Conservation (phyloP, 2,888 invertebrate species). For the Ypsolopha sequella region DNA sequence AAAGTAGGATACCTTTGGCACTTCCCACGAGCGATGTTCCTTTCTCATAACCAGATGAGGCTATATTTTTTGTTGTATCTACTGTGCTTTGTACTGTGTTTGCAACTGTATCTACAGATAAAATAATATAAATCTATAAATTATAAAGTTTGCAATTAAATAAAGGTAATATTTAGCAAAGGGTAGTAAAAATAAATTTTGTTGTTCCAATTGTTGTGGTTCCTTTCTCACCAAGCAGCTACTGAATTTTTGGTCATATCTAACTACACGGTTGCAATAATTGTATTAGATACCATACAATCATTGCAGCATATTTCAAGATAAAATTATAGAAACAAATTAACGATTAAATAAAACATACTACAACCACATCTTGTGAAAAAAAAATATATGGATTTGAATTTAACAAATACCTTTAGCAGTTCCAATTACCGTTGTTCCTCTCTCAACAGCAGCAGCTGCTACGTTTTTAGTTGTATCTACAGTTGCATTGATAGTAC, state of each 20-base stretch:
- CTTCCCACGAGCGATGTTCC: constrained; percentile 21
- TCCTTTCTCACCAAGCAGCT: background rate
- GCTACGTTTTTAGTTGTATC: constrained; percentile 21
- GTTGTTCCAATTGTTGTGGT: no score
- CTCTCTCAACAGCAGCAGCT: constrained; percentile 16
- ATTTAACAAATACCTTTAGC: background rate
- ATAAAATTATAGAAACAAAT: background rate
- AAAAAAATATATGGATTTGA: background rate
- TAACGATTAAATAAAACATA: background rate
- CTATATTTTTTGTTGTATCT: constrained; percentile 58
- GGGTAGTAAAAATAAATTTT: no score
- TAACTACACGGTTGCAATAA: background rate
- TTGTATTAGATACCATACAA: background rate
- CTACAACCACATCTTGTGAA: background rate
- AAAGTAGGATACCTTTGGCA: constrained; percentile 22
- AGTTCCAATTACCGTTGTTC: background rate
- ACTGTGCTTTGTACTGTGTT: constrained; percentile 39
- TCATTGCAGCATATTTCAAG: no score
- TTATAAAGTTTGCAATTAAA: background rate
- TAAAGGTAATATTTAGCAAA: no score
- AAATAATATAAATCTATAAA: background rate
- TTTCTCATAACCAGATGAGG: constrained; percentile 48
- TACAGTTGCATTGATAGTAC: constrained; percentile 23
- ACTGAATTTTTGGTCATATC: background rate
- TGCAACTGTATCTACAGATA: constrained; percentile 2